These are phyloP conservation scores for Eugnorisma glareosa DNA, from an alignment of 2,888 invertebrate genomes.

Conservation along the genomic window DNA sequence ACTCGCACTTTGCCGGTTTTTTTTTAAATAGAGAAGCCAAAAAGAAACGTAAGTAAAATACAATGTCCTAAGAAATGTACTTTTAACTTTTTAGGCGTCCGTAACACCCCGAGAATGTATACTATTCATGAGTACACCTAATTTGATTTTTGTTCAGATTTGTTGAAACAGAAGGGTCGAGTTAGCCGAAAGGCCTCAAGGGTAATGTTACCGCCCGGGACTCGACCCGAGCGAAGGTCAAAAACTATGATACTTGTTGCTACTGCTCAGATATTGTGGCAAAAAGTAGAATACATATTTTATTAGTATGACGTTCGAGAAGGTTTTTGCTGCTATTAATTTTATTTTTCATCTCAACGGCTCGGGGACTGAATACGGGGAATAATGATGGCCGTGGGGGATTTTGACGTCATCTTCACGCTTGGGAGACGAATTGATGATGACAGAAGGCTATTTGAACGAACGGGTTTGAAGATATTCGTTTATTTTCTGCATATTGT, in stretches of 20 bases:
- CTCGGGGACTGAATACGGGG: constrained; percentile 20
- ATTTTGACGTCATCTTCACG: constrained; percentile 31
- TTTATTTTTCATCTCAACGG: constrained; percentile 39
- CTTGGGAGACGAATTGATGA: constrained; percentile 11
- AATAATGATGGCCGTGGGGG: constrained; percentile 8
- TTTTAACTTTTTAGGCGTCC: not conserved
- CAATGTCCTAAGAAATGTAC: not conserved
- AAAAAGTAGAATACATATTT: constrained; percentile 58
- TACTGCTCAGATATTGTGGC: constrained; percentile 31
- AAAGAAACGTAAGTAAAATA: not conserved
- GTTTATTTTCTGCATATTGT: not conserved
- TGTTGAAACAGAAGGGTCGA: constrained; percentile 35
- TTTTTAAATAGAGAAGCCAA: not conserved
- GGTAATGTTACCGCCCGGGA: constrained; percentile 25
- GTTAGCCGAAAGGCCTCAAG: constrained; percentile 41
- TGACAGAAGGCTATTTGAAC: not conserved
- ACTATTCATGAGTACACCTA: constrained; percentile 15
- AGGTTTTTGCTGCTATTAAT: constrained; percentile 46
- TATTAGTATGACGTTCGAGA: constrained; percentile 29
- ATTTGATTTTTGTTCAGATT: constrained; percentile 51
- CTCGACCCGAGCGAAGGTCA: constrained; percentile 43
- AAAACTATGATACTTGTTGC: constrained; percentile 47
- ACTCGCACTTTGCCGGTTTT: no score
- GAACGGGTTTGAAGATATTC: not conserved
- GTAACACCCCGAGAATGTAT: not conserved